Evolutionary conservation across 2,113 vertebrate genomes (phyloP).

Genomic region (Epinephelus fuscoguttatus): DNA sequence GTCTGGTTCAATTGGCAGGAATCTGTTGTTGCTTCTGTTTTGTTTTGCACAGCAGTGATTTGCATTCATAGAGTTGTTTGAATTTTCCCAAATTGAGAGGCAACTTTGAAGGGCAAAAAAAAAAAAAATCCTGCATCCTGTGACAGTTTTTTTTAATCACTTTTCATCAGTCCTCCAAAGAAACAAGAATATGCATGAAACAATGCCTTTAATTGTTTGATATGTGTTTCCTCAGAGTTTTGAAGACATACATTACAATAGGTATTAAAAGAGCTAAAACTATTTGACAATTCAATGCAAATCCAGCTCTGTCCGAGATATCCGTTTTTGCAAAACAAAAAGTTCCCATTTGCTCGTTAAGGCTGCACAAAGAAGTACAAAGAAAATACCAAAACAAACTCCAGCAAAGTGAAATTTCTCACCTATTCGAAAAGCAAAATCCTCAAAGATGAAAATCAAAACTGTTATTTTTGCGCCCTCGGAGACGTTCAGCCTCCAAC

Average conservation of each 20-base stretch:
- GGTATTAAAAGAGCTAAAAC: slow-evolving; percentile 17
- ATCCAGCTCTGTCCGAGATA: slow-evolving; percentile 31
- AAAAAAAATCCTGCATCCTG: not conserved
- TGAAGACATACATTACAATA: not conserved
- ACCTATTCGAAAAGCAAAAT: slow-evolving; percentile 72
- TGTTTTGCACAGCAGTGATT: slow-evolving; percentile 58
- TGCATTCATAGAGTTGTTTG: slow-evolving; percentile 44
- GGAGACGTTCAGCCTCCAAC: slow-evolving; percentile 52
- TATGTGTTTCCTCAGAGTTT: not conserved
- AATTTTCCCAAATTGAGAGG: slow-evolving; percentile 8
- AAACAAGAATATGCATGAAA: not conserved
- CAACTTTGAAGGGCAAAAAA: slow-evolving; percentile 11
- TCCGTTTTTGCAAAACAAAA: slow-evolving; percentile 42
- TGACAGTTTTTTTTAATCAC: not conserved
- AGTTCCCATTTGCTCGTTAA: slow-evolving; percentile 40
- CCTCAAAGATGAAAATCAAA: slow-evolving; percentile 74
- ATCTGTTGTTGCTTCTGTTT: slow-evolving; percentile 38
- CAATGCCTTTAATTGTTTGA: not conserved
- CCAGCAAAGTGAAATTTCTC: slow-evolving; percentile 67
- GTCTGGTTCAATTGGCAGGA: slow-evolving; percentile 57
- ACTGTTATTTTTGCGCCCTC: slow-evolving; percentile 55
- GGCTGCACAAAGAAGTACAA: slow-evolving; percentile 41
- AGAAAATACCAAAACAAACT: slow-evolving; percentile 67
- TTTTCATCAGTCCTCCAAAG: slow-evolving; percentile 18
- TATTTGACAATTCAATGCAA: slow-evolving; percentile 6